Conservation (phyloP, 2,113 vertebrate genomes). For the Thermophis baileyi region DNA sequence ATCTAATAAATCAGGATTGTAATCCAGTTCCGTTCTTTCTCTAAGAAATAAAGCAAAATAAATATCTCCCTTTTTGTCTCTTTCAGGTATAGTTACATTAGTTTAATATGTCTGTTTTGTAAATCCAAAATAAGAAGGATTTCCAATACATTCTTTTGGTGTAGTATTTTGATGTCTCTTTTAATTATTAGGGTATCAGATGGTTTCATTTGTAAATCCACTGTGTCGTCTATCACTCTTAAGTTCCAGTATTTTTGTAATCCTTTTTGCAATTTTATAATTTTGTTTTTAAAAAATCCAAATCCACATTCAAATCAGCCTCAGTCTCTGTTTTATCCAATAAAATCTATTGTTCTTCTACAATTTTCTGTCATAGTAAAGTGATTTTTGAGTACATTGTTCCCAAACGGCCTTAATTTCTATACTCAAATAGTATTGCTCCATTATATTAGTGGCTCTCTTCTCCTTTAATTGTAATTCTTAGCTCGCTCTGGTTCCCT, state of each 20-base stretch:
- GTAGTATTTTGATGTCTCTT: neutral
- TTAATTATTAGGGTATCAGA: neutral
- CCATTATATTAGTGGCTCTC: neutral
- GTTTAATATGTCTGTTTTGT: neutral
- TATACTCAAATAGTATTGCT: neutral
- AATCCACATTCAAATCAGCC: neutral
- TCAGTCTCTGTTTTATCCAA: neutral
- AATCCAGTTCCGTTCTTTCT: neutral
- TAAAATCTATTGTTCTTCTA: neutral
- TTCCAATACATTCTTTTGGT: neutral
- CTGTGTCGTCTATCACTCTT: neutral
- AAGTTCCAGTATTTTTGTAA: neutral
- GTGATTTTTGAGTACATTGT: neutral
- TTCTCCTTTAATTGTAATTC: neutral
- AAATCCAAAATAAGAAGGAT: neutral
- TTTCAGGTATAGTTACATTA: neutral
- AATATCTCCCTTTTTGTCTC: neutral
- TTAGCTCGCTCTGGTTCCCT: neutral
- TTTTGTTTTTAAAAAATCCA: neutral
- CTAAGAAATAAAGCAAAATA: neutral
- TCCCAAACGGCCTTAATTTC: neutral
- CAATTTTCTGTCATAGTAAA: neutral
- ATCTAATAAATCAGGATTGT: neutral
- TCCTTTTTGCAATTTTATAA: neutral
- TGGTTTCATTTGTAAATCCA: neutral